These are phyloP conservation scores for Cacatua alba DNA, from an alignment of 2,113 vertebrate genomes.

Conservation along the genomic window DNA sequence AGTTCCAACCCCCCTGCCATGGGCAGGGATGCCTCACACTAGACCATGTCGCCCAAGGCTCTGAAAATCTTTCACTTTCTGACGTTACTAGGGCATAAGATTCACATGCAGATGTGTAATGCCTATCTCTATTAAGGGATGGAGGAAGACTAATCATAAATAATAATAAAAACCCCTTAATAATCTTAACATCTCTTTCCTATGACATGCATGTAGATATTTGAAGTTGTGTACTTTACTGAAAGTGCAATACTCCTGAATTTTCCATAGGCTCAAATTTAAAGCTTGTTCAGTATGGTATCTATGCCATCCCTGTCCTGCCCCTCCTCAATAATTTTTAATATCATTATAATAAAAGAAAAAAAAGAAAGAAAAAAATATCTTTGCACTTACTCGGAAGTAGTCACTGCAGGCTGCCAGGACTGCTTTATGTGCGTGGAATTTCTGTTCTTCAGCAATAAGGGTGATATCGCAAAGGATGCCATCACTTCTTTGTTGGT, in stretches of 20 bases:
- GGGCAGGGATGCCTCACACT: background rate
- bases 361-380: background rate
- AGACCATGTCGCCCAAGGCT: background rate
- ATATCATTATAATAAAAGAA: background rate
- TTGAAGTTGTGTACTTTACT: background rate
- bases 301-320: background rate
- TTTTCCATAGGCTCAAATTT: background rate
- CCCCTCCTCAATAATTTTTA: background rate
- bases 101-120: background rate
- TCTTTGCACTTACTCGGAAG: conserved; percentile 86
- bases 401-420: conserved; percentile 97
- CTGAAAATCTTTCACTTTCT: background rate
- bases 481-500: conserved; percentile 95
- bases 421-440: conserved; percentile 95
- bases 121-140: background rate
- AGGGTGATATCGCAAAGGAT: conserved; percentile 94
- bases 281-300: background rate
- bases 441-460: conserved; percentile 95
- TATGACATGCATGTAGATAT: background rate
- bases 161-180: background rate
- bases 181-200: background rate
- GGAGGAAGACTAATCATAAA: background rate
- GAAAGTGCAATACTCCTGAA: background rate
- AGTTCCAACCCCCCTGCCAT: background rate
- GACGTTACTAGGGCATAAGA: background rate